These are phyloP conservation scores for Gasteruption jaculator DNA, from an alignment of 2,888 invertebrate species.

Conservation along the genomic window DNA sequence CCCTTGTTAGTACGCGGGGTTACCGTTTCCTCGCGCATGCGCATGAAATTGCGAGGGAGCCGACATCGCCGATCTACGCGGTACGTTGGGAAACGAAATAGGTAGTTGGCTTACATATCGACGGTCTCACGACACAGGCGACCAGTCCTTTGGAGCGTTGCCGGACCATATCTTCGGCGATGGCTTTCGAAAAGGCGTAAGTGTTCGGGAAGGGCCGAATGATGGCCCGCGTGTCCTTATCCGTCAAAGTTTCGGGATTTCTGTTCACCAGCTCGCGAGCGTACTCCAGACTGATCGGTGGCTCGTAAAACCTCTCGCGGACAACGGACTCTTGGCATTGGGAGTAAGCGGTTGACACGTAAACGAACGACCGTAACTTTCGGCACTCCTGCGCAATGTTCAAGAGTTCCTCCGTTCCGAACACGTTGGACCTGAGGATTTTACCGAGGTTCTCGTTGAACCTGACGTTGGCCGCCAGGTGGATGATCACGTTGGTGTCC, in stretches of 20 bases:
- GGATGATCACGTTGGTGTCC: slow-evolving; percentile 65
- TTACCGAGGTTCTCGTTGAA: slow-evolving; percentile 68
- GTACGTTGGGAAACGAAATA: too few species aligned
- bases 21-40: too few species aligned
- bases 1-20: too few species aligned
- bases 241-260: slow-evolving; percentile 34
- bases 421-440: slow-evolving; percentile 66
- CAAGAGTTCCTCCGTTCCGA: slow-evolving; percentile 63
- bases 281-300: too few species aligned
- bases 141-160: slow-evolving; percentile 58
- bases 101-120: too few species aligned
- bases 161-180: slow-evolving; percentile 63
- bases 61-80: too few species aligned
- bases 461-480: slow-evolving; percentile 71
- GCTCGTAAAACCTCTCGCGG: slow-evolving; percentile 41
- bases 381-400: too few species aligned
- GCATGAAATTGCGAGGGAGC: too few species aligned
- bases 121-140: slow-evolving; percentile 65
- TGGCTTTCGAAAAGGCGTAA: slow-evolving; percentile 69
- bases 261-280: slow-evolving; percentile 38
- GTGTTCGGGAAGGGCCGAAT: slow-evolving; percentile 63
- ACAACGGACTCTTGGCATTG: slow-evolving; percentile 36
- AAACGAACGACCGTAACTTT: too few species aligned
- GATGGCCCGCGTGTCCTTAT: slow-evolving; percentile 32
- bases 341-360: slow-evolving; percentile 46